Base-by-base conservation (phyloP, 1,140 invertebrate species). In the Physella acuta region DNA sequence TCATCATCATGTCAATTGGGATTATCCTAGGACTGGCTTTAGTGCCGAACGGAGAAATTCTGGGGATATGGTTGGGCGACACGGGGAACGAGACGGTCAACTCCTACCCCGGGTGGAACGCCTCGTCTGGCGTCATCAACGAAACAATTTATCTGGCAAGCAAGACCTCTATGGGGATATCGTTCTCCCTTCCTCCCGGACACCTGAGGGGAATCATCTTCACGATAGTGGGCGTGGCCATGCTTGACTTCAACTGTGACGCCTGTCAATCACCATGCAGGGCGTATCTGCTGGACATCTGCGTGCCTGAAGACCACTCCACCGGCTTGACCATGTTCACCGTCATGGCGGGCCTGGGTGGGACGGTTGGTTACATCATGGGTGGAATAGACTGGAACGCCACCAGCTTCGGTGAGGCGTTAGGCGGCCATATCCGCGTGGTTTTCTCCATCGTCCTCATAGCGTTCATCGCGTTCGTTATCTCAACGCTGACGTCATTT, bases 241-340 rank as follows among this genome's bases (percentile, higher is more conserved):
- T 98, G 14, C 85, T 98, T 33, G 96, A 98, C 84, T 97, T 98
- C 83, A 93, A 96, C 82, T 95, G 95, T 0, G 95, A 98, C 81
- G 94, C 94, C 36, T 97, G 95, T 77, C 95, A 98, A 83, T 95
- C 94, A 80, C 95, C 96, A 0, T 89, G 93, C 0, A 87, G 95
- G 74, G 93, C 95, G 44, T 98, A 95, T 87, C 87, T 98, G 0
- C 87, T 98, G 14, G 96, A 98, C 80, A 92, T 98, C 20, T 94
- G 92, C 51, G 84, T 94, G 73, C 91, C 93, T 90, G 94, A 95
- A 86, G 95, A 98, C 81, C 95, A 98, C 80, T 92, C 94, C 0
- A 89, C 89, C 74, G 95, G 96, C 0, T 85, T 98, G 1, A 97
- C 94, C 72, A 96, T 94, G 1, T 98, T 98, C 77, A 97, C 95